Percentiles rank a stretch among this genome's conserved stretches.
phyloP scores from a whole-genome alignment of 2,888 invertebrate species.

The Cheilosia impressa region DNA sequence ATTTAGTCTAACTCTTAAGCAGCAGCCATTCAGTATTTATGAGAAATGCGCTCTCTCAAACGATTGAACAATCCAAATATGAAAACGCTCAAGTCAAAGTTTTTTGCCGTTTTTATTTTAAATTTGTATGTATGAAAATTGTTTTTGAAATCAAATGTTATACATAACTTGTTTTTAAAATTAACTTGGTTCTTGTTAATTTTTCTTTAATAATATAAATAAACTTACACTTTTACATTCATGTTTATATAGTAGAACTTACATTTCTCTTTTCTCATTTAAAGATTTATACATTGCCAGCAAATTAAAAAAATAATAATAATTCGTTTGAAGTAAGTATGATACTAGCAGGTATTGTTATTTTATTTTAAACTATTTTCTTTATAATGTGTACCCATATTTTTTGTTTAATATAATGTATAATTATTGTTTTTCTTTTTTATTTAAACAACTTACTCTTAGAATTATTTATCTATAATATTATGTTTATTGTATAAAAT shows the following conservation, averaged over 20 bases:
- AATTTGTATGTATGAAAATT: slow-evolving; percentile 63
- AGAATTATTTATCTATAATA: slow-evolving; percentile 48
- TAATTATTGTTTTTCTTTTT: slow-evolving; percentile 51
- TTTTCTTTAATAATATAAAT: slow-evolving; percentile 44
- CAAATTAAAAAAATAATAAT: slow-evolving; percentile 29
- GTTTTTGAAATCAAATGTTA: slow-evolving; percentile 51
- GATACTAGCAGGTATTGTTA: slow-evolving; percentile 48
- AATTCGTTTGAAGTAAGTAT: slow-evolving; percentile 31
- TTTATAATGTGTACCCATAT: slow-evolving; percentile 42
- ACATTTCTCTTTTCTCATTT: slow-evolving; percentile 31
- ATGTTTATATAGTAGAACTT: slow-evolving; percentile 52
- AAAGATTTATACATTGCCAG: slow-evolving; percentile 49
- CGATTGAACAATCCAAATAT: neutral
- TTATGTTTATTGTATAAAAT: slow-evolving; percentile 57
- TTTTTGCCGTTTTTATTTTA: slow-evolving; percentile 57
- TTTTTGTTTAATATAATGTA: slow-evolving; percentile 31
- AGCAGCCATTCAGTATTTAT: too few species aligned
- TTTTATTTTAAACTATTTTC: slow-evolving; percentile 37
- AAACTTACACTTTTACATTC: slow-evolving; percentile 51
- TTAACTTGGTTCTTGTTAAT: slow-evolving; percentile 37
- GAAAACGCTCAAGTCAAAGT: neutral
- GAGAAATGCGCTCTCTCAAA: too few species aligned
- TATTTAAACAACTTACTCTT: slow-evolving; percentile 39
- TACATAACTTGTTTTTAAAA: slow-evolving; percentile 6
- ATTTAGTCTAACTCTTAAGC: too few species aligned